Evolutionary conservation across 2,797 vertebrate genomes (phyloP).

Genomic region (Muscicapa comitata): DNA sequence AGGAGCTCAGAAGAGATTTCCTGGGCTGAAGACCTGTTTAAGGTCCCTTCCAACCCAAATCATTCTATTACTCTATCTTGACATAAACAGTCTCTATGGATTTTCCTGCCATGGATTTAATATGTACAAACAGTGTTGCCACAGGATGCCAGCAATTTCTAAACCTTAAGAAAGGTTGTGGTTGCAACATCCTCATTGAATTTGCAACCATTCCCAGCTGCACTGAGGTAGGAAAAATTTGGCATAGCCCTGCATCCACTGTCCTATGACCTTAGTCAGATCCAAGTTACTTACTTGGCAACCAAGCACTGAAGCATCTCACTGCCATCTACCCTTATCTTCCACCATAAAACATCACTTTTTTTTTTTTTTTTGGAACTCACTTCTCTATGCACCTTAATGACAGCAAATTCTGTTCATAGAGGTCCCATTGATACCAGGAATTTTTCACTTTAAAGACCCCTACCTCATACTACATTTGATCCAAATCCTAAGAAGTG

Average conservation of each 20-base stretch:
- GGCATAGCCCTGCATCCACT: background rate
- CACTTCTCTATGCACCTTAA: background rate
- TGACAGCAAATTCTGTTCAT: rapidly evolving
- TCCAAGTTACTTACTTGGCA: background rate
- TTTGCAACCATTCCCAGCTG: background rate
- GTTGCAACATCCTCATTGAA: background rate
- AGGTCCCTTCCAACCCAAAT: background rate
- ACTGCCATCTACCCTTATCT: background rate
- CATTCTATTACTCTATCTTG: background rate
- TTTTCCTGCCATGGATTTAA: background rate
- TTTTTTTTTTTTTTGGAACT: background rate
- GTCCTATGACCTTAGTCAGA: background rate
- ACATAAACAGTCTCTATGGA: background rate
- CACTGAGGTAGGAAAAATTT: background rate
- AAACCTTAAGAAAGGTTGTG: background rate
- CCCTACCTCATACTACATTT: background rate
- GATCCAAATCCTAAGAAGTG: background rate
- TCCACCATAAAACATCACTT: background rate
- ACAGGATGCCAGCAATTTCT: background rate
- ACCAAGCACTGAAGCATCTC: background rate
- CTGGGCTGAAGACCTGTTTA: background rate
- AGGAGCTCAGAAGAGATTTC: background rate
- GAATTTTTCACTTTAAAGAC: background rate
- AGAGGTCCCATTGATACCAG: background rate
- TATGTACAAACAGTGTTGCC: rapidly evolving